These are phyloP conservation scores for Whitmania pigra DNA, from an alignment of 1,140 invertebrate species.

Conservation along the genomic window DNA sequence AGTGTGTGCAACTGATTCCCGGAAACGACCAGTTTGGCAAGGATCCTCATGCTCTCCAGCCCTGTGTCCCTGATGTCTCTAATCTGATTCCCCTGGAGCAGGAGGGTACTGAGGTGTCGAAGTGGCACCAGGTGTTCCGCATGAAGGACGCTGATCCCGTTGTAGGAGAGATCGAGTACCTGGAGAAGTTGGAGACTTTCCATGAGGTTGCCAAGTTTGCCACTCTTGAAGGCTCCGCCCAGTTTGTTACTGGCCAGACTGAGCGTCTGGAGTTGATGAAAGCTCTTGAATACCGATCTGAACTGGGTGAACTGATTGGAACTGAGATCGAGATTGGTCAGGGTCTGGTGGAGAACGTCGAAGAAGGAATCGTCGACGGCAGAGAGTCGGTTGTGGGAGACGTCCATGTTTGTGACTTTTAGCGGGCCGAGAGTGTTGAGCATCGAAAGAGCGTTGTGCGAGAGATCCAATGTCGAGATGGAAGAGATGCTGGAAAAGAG, in stretches of 20 bases:
- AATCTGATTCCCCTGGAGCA: conserved; percentile 21
- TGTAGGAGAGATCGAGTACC: conserved; percentile 19
- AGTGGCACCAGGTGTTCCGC: conserved; percentile 14
- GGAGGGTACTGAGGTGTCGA: conserved; percentile 19
- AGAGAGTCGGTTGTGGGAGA: conserved; percentile 19
- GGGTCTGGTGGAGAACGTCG: not conserved
- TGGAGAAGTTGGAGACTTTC: conserved; percentile 10
- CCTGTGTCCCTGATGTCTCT: conserved; percentile 7
- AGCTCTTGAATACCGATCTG: conserved; percentile 6
- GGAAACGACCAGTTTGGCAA: conserved; percentile 20
- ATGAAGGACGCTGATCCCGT: conserved; percentile 15
- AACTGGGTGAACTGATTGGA: conserved; percentile 17
- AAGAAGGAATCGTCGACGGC: not conserved
- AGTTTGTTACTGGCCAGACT: conserved; percentile 22
- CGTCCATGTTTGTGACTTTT: conserved; percentile 13
- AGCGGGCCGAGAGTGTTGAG: conserved; percentile 13
- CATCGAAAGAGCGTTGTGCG: conserved; percentile 13
- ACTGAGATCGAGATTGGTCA: conserved; percentile 15
- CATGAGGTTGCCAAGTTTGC: conserved; percentile 12
- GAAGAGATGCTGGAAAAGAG: conserved; percentile 10
- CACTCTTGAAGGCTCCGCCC: conserved; percentile 13
- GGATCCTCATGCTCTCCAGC: conserved; percentile 5
- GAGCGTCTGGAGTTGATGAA: conserved; percentile 17
- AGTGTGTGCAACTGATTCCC: conserved; percentile 19
- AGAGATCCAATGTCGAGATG: conserved; percentile 22